Conservation (phyloP, 2,797 vertebrate species). For the Orestias chungarensis region DNA sequence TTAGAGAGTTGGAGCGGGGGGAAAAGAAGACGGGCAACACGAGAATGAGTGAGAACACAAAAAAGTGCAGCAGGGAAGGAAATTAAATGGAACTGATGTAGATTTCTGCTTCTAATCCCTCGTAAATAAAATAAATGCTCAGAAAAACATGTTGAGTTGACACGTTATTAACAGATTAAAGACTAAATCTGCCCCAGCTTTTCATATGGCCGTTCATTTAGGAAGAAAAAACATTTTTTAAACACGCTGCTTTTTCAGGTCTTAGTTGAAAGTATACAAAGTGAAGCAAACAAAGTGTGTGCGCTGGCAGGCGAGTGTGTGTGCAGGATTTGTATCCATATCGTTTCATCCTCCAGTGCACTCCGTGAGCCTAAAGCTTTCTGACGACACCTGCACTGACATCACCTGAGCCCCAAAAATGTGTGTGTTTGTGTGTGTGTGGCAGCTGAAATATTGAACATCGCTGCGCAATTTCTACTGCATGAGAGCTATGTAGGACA, state of each 20-base stretch:
- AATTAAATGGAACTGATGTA: conserved; percentile 56
- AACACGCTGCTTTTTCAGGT: not conserved
- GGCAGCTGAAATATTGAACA: conserved; percentile 51
- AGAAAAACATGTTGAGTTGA: conserved; percentile 21
- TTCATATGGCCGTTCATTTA: not conserved
- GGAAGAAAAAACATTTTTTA: not conserved
- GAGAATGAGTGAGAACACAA: conserved; percentile 21
- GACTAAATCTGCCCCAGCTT: not conserved
- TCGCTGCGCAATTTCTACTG: conserved; percentile 25
- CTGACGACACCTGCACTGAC: conserved; percentile 40
- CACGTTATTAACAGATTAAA: conserved; percentile 28
- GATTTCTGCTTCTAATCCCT: conserved; percentile 27
- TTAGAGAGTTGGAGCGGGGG: conserved; percentile 53
- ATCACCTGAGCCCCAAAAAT: conserved; percentile 42
- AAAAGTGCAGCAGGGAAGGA: conserved; percentile 32
- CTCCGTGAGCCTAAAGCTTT: conserved; percentile 48
- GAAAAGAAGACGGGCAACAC: conserved; percentile 39
- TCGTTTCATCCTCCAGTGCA: conserved; percentile 29
- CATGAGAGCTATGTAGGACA: conserved; percentile 29
- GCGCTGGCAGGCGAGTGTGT: not conserved
- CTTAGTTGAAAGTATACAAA: conserved; percentile 1
- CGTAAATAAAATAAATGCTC: conserved; percentile 29
- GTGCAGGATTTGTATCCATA: conserved; percentile 35
- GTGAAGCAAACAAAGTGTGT: conserved; percentile 1
- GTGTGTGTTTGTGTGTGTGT: not conserved